Conservation (phyloP, 2,113 vertebrate genomes). For the Mixornis gularis region DNA sequence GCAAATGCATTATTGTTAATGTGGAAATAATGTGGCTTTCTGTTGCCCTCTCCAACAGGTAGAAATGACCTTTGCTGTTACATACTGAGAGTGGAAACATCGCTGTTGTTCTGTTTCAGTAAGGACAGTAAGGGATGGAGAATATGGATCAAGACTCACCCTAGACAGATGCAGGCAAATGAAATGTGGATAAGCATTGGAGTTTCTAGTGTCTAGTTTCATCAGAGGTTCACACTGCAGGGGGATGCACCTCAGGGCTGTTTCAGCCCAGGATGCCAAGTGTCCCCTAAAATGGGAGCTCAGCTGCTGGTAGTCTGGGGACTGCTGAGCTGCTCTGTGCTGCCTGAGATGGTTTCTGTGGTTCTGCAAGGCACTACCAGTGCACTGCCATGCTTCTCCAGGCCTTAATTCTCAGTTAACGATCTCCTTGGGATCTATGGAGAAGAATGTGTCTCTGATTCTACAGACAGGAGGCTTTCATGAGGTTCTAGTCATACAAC, state of each 20-base stretch:
- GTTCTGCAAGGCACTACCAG: background rate
- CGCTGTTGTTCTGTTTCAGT: background rate
- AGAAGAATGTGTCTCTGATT: background rate
- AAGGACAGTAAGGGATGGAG: background rate
- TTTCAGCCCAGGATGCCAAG: background rate
- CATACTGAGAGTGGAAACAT: background rate
- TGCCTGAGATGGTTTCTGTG: background rate
- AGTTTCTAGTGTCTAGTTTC: background rate
- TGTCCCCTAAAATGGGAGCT: accelerated
- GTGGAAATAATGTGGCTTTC: background rate
- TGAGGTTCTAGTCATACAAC: background rate
- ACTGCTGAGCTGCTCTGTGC: background rate
- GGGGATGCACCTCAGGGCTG: background rate
- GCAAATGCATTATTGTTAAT: background rate
- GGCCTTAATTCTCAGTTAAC: background rate
- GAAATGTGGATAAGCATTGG: background rate
- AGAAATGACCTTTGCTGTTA: background rate
- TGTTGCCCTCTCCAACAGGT: background rate
- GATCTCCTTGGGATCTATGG: background rate
- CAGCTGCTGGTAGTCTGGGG: background rate
- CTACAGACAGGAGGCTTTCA: background rate
- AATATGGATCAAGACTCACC: background rate
- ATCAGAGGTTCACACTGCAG: background rate
- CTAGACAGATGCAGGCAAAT: background rate
- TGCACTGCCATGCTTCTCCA: background rate